Evolutionary conservation across 2,113 vertebrate genomes (phyloP).

Genomic region (Gallinago jamesoni): DNA sequence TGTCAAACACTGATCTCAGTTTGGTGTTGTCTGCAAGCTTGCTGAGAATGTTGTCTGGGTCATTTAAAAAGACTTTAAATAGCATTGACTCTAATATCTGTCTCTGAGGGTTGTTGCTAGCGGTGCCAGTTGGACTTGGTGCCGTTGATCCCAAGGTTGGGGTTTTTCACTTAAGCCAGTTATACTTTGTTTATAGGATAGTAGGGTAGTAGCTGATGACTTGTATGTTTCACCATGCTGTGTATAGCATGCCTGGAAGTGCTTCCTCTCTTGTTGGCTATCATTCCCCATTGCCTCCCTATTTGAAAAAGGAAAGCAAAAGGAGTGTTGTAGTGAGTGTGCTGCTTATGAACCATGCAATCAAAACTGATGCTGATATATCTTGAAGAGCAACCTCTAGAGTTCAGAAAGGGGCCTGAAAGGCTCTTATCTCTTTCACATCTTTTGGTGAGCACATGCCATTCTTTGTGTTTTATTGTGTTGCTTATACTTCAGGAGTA

Average conservation of each 20-base stretch:
- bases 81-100: not conserved
- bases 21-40: not conserved
- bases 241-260: rapidly evolving
- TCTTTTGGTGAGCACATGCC: not conserved
- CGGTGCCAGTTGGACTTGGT: not conserved
- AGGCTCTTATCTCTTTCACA: rapidly evolving
- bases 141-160: not conserved
- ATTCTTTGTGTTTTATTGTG: rapidly evolving
- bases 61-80: not conserved
- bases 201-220: not conserved
- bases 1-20: not conserved
- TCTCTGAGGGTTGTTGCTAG: not conserved
- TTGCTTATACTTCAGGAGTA: not conserved
- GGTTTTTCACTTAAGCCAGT: not conserved
- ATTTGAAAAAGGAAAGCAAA: not conserved
- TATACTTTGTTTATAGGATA: not conserved
- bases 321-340: not conserved
- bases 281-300: rapidly evolving
- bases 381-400: not conserved
- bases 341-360: not conserved
- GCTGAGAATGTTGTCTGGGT: not conserved
- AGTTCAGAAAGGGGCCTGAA: not conserved
- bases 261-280: not conserved
- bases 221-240: rapidly evolving
- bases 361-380: rapidly evolving